A percentile compares a stretch with the other conserved stretches of the same genome.
These are phyloP conservation scores for Acanthaster planci DNA, from an alignment of 35 echinoderm and acorn worm genomes.

Conservation along the genomic window DNA sequence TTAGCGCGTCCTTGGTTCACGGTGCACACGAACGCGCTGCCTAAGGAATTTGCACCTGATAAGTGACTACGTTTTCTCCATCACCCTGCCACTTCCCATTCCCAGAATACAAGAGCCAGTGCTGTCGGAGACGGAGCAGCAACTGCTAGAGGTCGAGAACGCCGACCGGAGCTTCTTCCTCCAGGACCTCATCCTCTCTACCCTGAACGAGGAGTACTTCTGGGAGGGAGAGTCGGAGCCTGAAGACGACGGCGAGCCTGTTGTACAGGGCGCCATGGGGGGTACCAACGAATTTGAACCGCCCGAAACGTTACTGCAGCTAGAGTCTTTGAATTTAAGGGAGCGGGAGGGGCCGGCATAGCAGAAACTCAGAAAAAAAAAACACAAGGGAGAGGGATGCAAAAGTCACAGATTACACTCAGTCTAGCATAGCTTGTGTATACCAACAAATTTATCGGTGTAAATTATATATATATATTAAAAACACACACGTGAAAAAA, in stretches of 20 bases:
- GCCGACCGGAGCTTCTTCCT: slow-evolving; percentile 99
- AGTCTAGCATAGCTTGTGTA: slow-evolving; percentile 25
- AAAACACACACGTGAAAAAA: neutral
- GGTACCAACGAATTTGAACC: slow-evolving; percentile 44
- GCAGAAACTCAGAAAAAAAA: slow-evolving; percentile 33
- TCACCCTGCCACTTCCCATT: neutral
- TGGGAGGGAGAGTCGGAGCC: slow-evolving; percentile 54
- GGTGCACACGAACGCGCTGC: too few species aligned
- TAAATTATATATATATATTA: slow-evolving; percentile 21
- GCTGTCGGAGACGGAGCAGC: slow-evolving; percentile 87
- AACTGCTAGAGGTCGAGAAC: slow-evolving; percentile 83
- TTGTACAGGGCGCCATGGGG: slow-evolving; percentile 44
- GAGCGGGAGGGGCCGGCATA: slow-evolving; percentile 87
- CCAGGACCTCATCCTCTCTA: slow-evolving; percentile 96
- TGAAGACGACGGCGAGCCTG: slow-evolving; percentile 22
- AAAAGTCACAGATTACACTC: neutral
- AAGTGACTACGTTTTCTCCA: too few species aligned
- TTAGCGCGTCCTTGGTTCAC: too few species aligned
- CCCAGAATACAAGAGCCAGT: slow-evolving; percentile 93
- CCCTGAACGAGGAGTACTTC: slow-evolving; percentile 86
- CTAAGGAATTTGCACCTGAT: too few species aligned
- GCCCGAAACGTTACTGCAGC: slow-evolving; percentile 55
- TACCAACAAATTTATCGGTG: slow-evolving; percentile 26
- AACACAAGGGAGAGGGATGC: neutral
- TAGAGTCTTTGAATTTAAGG: slow-evolving; percentile 97